Evolutionary conservation across 1,140 invertebrate species (phyloP), one percentile per base, ranked within the genome.

Genomic region (Ylistrum balloti): DNA sequence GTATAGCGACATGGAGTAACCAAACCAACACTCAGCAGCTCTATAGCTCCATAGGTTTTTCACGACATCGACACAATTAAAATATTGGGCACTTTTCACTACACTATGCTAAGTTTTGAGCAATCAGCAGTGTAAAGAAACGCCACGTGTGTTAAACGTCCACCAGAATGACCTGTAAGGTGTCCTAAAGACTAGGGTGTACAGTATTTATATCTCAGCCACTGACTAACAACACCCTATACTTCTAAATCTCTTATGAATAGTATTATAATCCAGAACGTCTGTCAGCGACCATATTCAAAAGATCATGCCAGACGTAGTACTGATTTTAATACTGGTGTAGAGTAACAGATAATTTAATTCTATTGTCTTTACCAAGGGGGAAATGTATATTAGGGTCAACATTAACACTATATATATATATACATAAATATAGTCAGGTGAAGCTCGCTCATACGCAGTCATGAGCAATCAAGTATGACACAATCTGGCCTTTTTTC

Each of bases 301-400:
- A 74, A 74, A 74, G 22, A 74, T 22, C n/a, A 28, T 74, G 1
- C 9, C 56, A 74, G 22, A 74, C n/a, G 3, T 74, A 74, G 56
- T 74, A 74, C 56, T 20, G 45, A 48, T 48, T 28, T 74, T 1
- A 74, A 74, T 74, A 28, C 5, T 5, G 13, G 56, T 28, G 56
- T 74, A n/a, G 56, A 74, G 1, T 74, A 74, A 74, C 56, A 28
- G 5, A 28, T 74, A 74, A 74, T 74, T 74, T 74, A 74, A 74
- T 74, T n/a, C 56, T 74, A 74, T 74, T 74, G 56, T 74, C 56
- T 74, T 74, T 74, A 28, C 56, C 56, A 74, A 74, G 22, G 56
- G 56, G 56, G 56, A 74, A 74, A 74, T 74, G 56, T 74, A 74
- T 1, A 74, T 28, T 28, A n/a, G 17, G 56, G 56, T 74, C 56